phyloP scores from a whole-genome alignment of 1,140 invertebrate species.

The Dysdera silvatica region DNA sequence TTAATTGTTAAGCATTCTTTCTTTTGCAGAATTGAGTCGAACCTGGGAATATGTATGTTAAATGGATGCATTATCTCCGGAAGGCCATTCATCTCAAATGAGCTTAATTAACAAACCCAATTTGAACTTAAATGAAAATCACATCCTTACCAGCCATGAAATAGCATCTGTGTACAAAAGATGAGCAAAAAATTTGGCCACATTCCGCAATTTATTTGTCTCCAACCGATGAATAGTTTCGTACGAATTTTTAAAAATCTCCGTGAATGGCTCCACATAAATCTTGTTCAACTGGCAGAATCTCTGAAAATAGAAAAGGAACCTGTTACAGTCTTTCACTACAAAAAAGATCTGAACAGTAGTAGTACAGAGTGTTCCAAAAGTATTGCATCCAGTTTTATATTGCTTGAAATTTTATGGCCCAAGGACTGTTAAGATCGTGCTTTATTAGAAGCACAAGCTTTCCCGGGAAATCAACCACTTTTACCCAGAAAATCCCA shows the following conservation, averaged over 20 bases:
- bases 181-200: slow-evolving; percentile 96
- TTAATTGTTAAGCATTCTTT: too few relatives aligned
- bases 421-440: too few relatives aligned
- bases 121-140: too few relatives aligned
- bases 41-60: too few relatives aligned
- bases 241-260: slow-evolving; percentile 93
- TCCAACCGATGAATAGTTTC: slow-evolving; percentile 79
- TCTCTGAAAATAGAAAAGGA: slow-evolving; percentile 51
- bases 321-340: neutral
- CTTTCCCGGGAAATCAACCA: too few relatives aligned
- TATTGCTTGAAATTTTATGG: neutral
- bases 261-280: slow-evolving; percentile 85
- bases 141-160: slow-evolving; percentile 63
- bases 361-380: neutral
- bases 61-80: too few relatives aligned
- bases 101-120: too few relatives aligned
- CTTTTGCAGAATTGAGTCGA: too few relatives aligned
- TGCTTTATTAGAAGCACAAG: too few relatives aligned
- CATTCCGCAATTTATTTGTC: slow-evolving; percentile 94
- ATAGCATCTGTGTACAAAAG: slow-evolving; percentile 94
- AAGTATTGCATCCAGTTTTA: neutral
- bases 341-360: neutral
- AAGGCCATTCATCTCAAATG: too few relatives aligned
- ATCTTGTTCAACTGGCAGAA: slow-evolving; percentile 87
- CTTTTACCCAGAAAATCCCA: too few relatives aligned